Base-by-base conservation (phyloP, 2,797 vertebrate genomes). In the Smutsia gigantea region DNA sequence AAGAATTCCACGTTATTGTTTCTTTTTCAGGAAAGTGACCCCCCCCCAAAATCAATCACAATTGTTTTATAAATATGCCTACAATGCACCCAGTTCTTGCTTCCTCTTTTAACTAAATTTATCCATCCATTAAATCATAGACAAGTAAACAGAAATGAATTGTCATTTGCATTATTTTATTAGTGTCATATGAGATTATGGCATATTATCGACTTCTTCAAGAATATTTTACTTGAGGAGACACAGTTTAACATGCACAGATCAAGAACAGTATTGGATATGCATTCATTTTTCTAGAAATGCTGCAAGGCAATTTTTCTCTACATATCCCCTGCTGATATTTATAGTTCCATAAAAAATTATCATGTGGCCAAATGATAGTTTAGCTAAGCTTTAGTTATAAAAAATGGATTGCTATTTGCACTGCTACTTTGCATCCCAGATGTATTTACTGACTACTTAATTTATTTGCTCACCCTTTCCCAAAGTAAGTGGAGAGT, bases 111-210 rank as follows among this genome's bases (percentile, higher is more conserved):
- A 98, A 97, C 95, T 97, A 98, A 98, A 98, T 98, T 96, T 98
- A 98, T 98, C 97, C 98, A 97, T 98, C 98, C 97, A 98, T 98
- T 98, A 98, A 98, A 95, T 94, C 97, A 93, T 94, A 98, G 97
- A 98, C 98, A 98, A 98, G 98, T 98, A 98, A 99, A 98, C 98
- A 98, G 98, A 98, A 98, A 98, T 97, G 97, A 98, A 98, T 98
- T 98, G 98, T 98, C 98, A 98, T 99, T 98, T 98, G 88, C 74
- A 87, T 98, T 98, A 98, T 98, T 98, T 98, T 98, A 98, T 99
- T 98, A 98, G 96, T 97, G 98, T 98, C 98, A 98, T 97, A 97
- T 97, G 98, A 98, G 98, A 99, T 98, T 99, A 98, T 83, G 90
- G 97, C 51, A 39, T 96, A 95, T 98, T 99, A 99, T 99, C 98